A percentile compares a stretch with the other conserved stretches of the same genome.
These are phyloP conservation scores for Glyptemys insculpta DNA, from an alignment of 2,797 vertebrate species.

Conservation along the genomic window DNA sequence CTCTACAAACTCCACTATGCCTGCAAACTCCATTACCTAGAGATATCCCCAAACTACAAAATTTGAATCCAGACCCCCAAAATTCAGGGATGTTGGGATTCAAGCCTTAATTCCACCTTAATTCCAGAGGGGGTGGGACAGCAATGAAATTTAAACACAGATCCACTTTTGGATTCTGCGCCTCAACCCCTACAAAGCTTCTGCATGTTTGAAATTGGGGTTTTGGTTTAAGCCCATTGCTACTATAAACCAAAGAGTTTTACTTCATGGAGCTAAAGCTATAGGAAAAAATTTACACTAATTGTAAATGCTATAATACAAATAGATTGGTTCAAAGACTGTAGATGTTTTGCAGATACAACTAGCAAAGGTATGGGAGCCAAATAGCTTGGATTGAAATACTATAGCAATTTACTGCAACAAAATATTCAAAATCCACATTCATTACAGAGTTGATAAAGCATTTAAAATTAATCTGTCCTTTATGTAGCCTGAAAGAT, in stretches of 20 bases:
- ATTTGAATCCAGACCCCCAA: background rate
- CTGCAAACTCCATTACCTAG: background rate
- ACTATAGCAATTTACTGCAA: background rate
- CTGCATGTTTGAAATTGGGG: background rate
- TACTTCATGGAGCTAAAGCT: background rate
- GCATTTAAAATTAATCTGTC: background rate
- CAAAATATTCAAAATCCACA: background rate
- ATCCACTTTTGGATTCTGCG: background rate
- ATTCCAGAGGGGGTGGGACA: background rate
- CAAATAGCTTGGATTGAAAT: background rate
- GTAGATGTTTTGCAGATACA: background rate
- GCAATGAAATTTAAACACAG: background rate
- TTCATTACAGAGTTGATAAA: background rate
- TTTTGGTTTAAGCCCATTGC: background rate
- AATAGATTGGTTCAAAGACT: background rate
- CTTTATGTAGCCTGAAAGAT: background rate
- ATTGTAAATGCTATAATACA: background rate
- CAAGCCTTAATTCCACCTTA: background rate
- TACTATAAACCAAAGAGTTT: background rate
- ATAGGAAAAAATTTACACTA: background rate
- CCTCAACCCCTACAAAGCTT: background rate
- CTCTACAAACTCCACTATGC: background rate
- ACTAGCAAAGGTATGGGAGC: background rate
- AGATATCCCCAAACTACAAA: background rate
- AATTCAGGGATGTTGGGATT: background rate